Evolutionary conservation across 2,888 invertebrate genomes (phyloP).

Genomic region (Lochmaea crataegi): DNA sequence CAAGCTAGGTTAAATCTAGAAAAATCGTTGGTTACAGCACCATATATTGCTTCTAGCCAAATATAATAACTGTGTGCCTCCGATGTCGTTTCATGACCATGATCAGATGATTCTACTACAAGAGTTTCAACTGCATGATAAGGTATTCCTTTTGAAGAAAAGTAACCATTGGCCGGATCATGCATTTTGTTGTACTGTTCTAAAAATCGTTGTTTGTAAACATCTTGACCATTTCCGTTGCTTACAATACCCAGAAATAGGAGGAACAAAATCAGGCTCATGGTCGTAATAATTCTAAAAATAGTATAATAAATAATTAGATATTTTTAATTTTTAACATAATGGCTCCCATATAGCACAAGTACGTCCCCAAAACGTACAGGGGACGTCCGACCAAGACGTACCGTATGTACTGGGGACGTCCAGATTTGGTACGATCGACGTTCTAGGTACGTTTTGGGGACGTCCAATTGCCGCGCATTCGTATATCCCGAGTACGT

Average conservation of each 20-base stretch:
- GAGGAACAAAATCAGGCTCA: background rate
- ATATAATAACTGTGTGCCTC: slow-evolving; percentile 49
- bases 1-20: slow-evolving; percentile 47
- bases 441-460: too few relatives aligned
- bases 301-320: background rate
- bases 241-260: background rate
- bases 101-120: slow-evolving; percentile 47
- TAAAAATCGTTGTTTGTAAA: slow-evolving; percentile 39
- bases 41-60: slow-evolving; percentile 48
- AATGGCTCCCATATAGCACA: too few relatives aligned
- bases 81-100: slow-evolving; percentile 51
- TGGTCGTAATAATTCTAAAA: background rate
- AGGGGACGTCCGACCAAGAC: too few relatives aligned
- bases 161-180: slow-evolving; percentile 34
- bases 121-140: slow-evolving; percentile 50
- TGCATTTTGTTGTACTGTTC: slow-evolving; percentile 43
- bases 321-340: background rate
- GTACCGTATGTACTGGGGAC: too few relatives aligned
- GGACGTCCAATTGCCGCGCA: too few relatives aligned
- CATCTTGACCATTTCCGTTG: slow-evolving; percentile 11
- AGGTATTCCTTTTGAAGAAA: slow-evolving; percentile 45
- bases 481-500: too few relatives aligned
- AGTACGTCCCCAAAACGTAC: too few relatives aligned
- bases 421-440: too few relatives aligned
- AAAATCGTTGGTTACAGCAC: slow-evolving; percentile 47